These are phyloP conservation scores for Glomeris maerens DNA, from an alignment of 1,140 invertebrate species.

Conservation along the genomic window DNA sequence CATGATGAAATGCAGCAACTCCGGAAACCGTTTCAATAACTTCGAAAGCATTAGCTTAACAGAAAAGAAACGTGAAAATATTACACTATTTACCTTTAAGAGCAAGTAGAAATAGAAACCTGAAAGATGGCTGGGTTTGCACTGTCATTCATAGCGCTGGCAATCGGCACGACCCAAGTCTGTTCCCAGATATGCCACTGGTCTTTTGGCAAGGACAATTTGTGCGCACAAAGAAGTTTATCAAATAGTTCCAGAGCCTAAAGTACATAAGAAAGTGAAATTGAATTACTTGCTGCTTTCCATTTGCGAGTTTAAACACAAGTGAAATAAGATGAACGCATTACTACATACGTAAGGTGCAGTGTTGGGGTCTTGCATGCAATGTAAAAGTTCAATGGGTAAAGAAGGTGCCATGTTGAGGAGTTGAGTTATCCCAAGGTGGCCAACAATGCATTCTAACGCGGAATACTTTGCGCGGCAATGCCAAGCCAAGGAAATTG, in stretches of 20 bases:
- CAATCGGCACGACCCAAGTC: constrained; percentile 25
- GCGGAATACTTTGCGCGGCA: too few relatives aligned
- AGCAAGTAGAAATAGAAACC: constrained; percentile 2
- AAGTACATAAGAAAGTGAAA: constrained; percentile 11
- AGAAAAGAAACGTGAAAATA: neutral
- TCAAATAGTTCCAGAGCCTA: constrained; percentile 27
- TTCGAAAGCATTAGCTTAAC: constrained; percentile 14
- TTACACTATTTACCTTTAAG: neutral
- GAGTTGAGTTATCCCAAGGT: too few relatives aligned
- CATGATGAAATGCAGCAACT: constrained; percentile 7
- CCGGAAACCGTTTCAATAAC: constrained; percentile 13
- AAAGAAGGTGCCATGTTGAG: too few relatives aligned
- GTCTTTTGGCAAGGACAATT: constrained; percentile 8
- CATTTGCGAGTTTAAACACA: too few relatives aligned
- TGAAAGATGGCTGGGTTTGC: neutral
- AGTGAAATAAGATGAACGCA: too few relatives aligned
- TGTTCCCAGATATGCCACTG: constrained; percentile 15
- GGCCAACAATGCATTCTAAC: too few relatives aligned
- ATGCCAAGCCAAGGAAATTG: too few relatives aligned
- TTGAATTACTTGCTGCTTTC: too few relatives aligned
- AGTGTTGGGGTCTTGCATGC: too few relatives aligned
- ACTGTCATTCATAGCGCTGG: constrained; percentile 11
- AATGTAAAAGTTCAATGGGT: too few relatives aligned
- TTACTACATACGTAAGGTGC: too few relatives aligned
- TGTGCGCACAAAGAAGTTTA: constrained; percentile 16